Conservation (phyloP, 2,113 vertebrate species). For the Acinonyx jubatus region DNA sequence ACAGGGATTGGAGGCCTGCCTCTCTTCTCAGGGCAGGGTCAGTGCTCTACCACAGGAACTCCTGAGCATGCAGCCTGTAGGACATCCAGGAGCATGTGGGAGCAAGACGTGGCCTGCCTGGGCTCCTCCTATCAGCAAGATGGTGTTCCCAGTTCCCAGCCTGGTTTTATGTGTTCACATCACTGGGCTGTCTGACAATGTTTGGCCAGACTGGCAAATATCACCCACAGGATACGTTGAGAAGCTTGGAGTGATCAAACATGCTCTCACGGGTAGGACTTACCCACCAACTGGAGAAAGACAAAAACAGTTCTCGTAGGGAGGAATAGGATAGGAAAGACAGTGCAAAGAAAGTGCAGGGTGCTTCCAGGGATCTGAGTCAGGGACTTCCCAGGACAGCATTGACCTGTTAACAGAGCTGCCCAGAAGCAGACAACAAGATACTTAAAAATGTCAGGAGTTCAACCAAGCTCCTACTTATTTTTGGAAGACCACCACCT, state of each 20-base stretch:
- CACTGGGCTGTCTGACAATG: background rate
- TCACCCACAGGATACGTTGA: background rate
- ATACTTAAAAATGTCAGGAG: background rate
- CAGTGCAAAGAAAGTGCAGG: background rate
- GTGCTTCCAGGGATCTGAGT: background rate
- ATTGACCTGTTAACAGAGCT: background rate
- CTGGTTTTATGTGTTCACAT: background rate
- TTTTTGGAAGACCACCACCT: slow-evolving; percentile 47
- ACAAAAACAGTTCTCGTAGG: background rate
- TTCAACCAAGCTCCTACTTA: background rate
- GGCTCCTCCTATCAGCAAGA: background rate
- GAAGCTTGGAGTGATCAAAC: background rate
- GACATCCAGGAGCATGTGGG: slow-evolving; percentile 13
- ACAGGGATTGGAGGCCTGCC: background rate
- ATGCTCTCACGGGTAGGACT: background rate
- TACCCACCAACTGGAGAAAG: background rate
- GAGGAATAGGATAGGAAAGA: background rate
- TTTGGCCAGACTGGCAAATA: background rate
- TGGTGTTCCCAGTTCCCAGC: background rate
- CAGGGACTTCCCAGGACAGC: background rate
- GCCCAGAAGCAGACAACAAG: slow-evolving; percentile 36
- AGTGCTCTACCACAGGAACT: slow-evolving; percentile 48
- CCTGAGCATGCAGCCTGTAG: background rate
- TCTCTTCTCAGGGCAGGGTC: background rate
- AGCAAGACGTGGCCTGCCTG: slow-evolving; percentile 28